phyloP scores from a whole-genome alignment of 2,797 vertebrate species.

The Tadarida brasiliensis region DNA sequence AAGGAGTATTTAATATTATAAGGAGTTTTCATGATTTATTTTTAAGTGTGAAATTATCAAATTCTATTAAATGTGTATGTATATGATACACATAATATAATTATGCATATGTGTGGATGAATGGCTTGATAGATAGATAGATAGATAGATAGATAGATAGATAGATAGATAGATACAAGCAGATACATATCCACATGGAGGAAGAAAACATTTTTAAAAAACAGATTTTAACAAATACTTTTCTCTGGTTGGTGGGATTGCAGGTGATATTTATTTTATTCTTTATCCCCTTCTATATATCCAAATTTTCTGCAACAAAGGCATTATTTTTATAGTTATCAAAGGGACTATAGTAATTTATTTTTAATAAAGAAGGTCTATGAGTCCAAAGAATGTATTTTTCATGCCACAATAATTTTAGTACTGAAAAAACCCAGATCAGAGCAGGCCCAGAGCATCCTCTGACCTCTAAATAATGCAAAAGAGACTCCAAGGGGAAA shows the following conservation, averaged over 20 bases:
- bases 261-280: not conserved
- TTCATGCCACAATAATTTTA: not conserved
- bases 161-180: not conserved
- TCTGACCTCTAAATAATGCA: slow-evolving; percentile 48
- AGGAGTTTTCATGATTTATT: not conserved
- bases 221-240: not conserved
- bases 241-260: not conserved
- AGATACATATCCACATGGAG: not conserved
- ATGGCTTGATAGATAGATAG: not conserved
- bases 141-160: not conserved
- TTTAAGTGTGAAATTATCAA: slow-evolving; percentile 45
- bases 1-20: not conserved
- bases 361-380: not conserved
- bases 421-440: not conserved
- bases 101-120: not conserved
- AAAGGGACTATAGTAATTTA: not conserved
- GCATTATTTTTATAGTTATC: not conserved
- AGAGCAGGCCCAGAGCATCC: slow-evolving; percentile 23
- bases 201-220: slow-evolving; percentile 38
- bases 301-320: not conserved
- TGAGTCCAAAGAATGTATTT: not conserved
- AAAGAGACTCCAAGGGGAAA: slow-evolving; percentile 45
- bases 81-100: not conserved
- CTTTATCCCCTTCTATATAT: not conserved
- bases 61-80: not conserved